Evolutionary conservation across 2,113 vertebrate species (phyloP), one percentile per base, ranked within the genome.

Genomic region (Zosterops pallidus): DNA sequence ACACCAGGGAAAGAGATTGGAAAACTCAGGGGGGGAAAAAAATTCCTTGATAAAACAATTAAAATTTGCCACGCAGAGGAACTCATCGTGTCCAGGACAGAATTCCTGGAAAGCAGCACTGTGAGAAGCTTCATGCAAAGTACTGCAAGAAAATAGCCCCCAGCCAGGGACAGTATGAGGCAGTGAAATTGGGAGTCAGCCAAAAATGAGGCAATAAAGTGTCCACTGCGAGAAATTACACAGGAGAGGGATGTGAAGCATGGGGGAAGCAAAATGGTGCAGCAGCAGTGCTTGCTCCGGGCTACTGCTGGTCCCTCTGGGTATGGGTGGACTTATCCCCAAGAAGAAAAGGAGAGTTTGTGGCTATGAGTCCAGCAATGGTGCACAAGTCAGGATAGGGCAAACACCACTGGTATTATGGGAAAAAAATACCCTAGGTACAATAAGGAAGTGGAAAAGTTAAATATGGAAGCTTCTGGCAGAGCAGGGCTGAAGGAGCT

Each of bases 91-190:
- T 83, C 89, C 86, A 65, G 86, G 90, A 41, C 31, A 52, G 63
- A 88, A 65, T 92, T 95, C 91, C 85, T 93, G 91, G 76, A 95
- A 94, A 96, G 93, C 83, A 83, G 86, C 19, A 49, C 28, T 9
- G n/a, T 41, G 59, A 92, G 44, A 50, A 20, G 19, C 41, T 83
- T 44, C 22, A 22, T 31, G 47, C 19, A 39, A 94, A 92, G 33
- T 7, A 10, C 49, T 47, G 35, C 67, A 71, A 59, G 78, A 15
- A 57, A 89, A 29, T 8, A 42, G 14, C n/a, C 37, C n/a, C 24
- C 17, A 33, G 59, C 20, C 50, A 46, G 42, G 42, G 42, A 63
- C 55, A 69, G 55, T 52, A 55, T 0, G 7, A 87, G 44, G 60
- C 59, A 18, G 15, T 2, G 42, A 62, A 53, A 14, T 3, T 5